Base-by-base conservation (phyloP, 2,888 invertebrate genomes). In the Cyrtodaria siliqua region DNA sequence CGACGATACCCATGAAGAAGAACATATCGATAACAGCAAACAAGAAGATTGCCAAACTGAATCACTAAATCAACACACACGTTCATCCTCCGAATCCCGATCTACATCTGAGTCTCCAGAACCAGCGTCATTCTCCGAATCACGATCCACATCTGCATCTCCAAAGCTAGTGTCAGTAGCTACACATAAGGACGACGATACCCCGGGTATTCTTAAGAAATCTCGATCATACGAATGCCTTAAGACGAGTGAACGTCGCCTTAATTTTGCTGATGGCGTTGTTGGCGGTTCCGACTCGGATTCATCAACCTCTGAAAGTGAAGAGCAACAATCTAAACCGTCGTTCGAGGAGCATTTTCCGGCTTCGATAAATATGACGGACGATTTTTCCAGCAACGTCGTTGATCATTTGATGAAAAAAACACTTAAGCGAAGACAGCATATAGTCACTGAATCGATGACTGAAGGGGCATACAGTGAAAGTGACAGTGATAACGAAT, bases 161-260 rank as follows among this genome's bases (percentile, higher is more conserved):
- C n/a, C n/a, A n/a, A n/a, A n/a, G n/a, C n/a, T n/a, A n/a, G n/a
- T n/a, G n/a, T n/a, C n/a, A n/a, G n/a, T n/a, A n/a, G n/a, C n/a
- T n/a, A n/a, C n/a, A n/a, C n/a, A n/a, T n/a, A n/a, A n/a, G 4
- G 33, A 33, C 33, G 33, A 33, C 33, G 33, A 33, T 33, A 50
- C 66, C 14, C 29, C n/a, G 2, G 81, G 87, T n/a, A 88, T 88
- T 38, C 79, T 88, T 14, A 88, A 88, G 56, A 79, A 62, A 61
- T 68, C 78, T n/a, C 38, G 86, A 23, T 87, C 86, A 9, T 86
- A 73, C 72, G 88, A 86, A 60, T 82, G 82, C 62, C 67, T 84
- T 20, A 68, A 80, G 18, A 78, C 76, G n/a, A 70, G 81, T 12
- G 73, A 80, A 4, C 55, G 60, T 24, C 63, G 82, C 16, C 66